Percentiles rank a stretch among this genome's conserved stretches.
Evolutionary conservation across 2,888 invertebrate genomes (phyloP).

Genomic region (Fragum whitleyi): DNA sequence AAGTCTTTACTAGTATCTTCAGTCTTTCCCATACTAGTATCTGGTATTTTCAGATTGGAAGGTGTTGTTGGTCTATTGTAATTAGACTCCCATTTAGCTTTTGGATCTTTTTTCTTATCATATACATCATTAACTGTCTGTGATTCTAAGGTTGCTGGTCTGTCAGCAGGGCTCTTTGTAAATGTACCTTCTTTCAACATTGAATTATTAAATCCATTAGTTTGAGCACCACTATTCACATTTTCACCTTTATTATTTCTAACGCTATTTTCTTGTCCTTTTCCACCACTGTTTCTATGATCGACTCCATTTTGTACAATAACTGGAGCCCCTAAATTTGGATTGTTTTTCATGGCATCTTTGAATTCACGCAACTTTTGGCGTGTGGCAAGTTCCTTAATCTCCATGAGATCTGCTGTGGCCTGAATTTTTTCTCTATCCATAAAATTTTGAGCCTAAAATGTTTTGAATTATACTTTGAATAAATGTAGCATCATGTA

Average conservation of each 20-base stretch:
- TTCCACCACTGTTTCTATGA: conserved; percentile 10
- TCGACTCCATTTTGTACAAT: conserved; percentile 8
- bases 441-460: conserved; percentile 71
- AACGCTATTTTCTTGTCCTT: conserved; percentile 3
- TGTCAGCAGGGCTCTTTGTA: not conserved
- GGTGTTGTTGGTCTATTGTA: conserved; percentile 67
- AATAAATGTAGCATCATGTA: too few relatives aligned
- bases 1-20: conserved; percentile 46
- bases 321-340: not conserved
- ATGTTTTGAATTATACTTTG: not conserved
- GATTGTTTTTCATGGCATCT: conserved; percentile 69
- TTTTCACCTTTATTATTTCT: conserved; percentile 13
- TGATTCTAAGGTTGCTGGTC: not conserved
- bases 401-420: conserved; percentile 75
- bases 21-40: conserved; percentile 38
- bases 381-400: conserved; percentile 79
- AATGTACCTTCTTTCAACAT: conserved; percentile 27
- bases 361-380: conserved; percentile 80
- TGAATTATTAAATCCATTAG: conserved; percentile 41
- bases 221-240: conserved; percentile 16
- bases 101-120: conserved; percentile 57
- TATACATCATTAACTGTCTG: not conserved
- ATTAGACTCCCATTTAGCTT: conserved; percentile 69
- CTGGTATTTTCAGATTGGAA: conserved; percentile 55
- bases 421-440: conserved; percentile 75